phyloP scores from a whole-genome alignment of 2,797 vertebrate species.

The Enoplosus armatus region DNA sequence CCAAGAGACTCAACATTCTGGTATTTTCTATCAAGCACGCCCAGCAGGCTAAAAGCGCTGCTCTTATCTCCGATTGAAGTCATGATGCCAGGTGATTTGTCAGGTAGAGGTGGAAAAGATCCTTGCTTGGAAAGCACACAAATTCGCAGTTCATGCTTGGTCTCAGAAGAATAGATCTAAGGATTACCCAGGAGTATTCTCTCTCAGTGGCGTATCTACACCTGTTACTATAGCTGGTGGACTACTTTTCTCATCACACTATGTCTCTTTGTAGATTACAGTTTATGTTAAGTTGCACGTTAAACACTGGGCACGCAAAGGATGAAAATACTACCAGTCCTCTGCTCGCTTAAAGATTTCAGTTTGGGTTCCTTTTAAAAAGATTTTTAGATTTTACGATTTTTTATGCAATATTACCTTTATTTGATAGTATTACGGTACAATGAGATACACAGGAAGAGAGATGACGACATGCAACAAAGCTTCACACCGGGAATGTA shows the following conservation, averaged over 20 bases:
- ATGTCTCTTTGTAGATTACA: slow-evolving; percentile 6
- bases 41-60: slow-evolving; percentile 55
- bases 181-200: slow-evolving; percentile 44
- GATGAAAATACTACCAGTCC: not conserved
- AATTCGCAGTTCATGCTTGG: slow-evolving; percentile 33
- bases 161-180: slow-evolving; percentile 51
- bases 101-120: slow-evolving; percentile 15
- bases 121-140: slow-evolving; percentile 50
- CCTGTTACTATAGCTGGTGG: slow-evolving; percentile 26
- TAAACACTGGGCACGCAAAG: not conserved
- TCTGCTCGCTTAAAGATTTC: not conserved
- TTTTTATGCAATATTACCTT: not conserved
- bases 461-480: not conserved
- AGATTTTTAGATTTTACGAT: not conserved
- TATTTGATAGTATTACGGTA: not conserved
- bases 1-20: slow-evolving; percentile 35
- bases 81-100: slow-evolving; percentile 57
- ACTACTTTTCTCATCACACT: slow-evolving; percentile 17
- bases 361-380: not conserved
- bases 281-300: not conserved
- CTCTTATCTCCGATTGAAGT: slow-evolving; percentile 63
- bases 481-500: not conserved
- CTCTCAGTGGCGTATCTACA: slow-evolving; percentile 15
- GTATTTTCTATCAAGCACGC: slow-evolving; percentile 59
- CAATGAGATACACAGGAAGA: not conserved